Evolutionary conservation across 2,113 vertebrate genomes (phyloP).

Genomic region (Bostrychus sinensis): DNA sequence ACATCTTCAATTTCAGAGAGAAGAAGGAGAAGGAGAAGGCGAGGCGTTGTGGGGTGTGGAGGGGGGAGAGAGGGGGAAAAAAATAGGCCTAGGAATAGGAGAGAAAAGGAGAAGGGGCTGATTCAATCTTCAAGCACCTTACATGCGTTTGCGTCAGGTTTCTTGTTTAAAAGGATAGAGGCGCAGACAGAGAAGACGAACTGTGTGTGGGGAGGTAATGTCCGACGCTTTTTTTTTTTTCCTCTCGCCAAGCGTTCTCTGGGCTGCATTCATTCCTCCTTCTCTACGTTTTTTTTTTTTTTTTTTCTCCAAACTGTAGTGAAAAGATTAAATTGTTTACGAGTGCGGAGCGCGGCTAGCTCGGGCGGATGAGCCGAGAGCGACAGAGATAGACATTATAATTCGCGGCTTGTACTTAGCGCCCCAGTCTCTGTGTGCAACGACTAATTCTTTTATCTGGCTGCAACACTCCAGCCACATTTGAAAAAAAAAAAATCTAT

Average conservation of each 20-base stretch:
- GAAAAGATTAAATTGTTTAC: conserved; percentile 99
- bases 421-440: conserved; percentile 86
- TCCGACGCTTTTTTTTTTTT: conserved; percentile 75
- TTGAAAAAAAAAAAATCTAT: conserved; percentile 61
- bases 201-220: conserved; percentile 45
- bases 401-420: conserved; percentile 92
- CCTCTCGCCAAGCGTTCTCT: neutral
- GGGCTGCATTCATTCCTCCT: conserved; percentile 28
- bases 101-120: conserved; percentile 59
- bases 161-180: conserved; percentile 77
- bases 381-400: conserved; percentile 99
- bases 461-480: conserved; percentile 98
- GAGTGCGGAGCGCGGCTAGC: conserved; percentile 90
- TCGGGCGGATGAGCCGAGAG: conserved; percentile 89
- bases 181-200: conserved; percentile 22
- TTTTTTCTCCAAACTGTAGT: conserved; percentile 90
- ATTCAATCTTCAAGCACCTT: conserved; percentile 82
- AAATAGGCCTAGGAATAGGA: conserved; percentile 39
- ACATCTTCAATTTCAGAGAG: conserved; percentile 81
- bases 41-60: neutral
- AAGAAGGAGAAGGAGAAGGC: conserved; percentile 47
- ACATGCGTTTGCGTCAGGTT: conserved; percentile 83
- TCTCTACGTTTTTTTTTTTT: conserved; percentile 73
- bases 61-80: neutral
- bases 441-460: conserved; percentile 99